Conservation (phyloP, 2,113 vertebrate genomes). For the Pollimyrus isidori region DNA sequence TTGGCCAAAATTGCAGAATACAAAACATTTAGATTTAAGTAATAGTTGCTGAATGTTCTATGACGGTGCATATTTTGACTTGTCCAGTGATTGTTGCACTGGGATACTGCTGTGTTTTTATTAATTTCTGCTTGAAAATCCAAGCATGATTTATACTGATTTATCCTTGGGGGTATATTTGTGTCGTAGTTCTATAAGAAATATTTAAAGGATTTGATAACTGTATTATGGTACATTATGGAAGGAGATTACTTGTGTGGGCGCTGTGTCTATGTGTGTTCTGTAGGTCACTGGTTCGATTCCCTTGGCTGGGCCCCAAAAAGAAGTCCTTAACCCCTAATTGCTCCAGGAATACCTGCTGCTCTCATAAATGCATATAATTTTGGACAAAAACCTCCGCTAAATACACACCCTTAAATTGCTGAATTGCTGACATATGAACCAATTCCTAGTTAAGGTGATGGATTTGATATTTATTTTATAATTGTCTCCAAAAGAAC, state of each 20-base stretch:
- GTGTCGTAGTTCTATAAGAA: background rate
- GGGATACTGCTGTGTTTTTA: background rate
- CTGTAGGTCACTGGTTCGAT: background rate
- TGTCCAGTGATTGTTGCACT: background rate
- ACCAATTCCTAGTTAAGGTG: background rate
- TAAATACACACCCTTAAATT: background rate
- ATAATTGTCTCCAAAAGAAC: background rate
- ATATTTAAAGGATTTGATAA: background rate
- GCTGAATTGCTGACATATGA: background rate
- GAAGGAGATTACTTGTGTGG: background rate
- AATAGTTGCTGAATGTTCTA: background rate
- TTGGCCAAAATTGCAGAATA: background rate
- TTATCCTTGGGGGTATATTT: background rate
- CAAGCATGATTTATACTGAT: background rate
- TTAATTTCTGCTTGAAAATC: background rate
- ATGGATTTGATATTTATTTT: background rate
- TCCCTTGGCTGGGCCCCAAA: background rate
- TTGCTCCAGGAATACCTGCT: background rate
- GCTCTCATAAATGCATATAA: background rate
- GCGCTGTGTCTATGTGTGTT: background rate
- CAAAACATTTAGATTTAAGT: background rate
- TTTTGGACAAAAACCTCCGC: background rate
- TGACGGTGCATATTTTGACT: background rate
- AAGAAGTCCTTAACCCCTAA: background rate
- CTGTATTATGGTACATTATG: background rate